Percentiles rank a stretch among this genome's conserved stretches.
Conservation (phyloP, 1,140 invertebrate genomes). For the Ceratitis capitata region DNA sequence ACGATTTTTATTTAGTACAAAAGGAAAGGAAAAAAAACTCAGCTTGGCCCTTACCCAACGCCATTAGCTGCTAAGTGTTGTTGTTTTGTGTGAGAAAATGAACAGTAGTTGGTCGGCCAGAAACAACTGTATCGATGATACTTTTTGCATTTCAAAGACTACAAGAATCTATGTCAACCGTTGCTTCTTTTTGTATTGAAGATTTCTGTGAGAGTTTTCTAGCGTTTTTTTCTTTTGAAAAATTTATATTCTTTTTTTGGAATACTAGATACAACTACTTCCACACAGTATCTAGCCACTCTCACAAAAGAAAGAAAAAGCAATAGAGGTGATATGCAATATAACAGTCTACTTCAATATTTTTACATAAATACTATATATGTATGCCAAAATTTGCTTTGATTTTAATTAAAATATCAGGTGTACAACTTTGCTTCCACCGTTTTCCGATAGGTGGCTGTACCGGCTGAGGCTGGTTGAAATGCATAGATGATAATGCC, state of each 20-base stretch:
- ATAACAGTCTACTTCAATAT: too few relatives aligned
- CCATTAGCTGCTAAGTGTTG: background rate
- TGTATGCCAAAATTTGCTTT: background rate
- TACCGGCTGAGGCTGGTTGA: too few relatives aligned
- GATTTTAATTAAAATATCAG: background rate
- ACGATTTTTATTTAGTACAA: background rate
- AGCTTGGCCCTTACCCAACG: background rate
- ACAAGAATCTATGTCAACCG: slow-evolving; percentile 46
- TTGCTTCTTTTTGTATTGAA: slow-evolving; percentile 41
- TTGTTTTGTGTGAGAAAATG: background rate
- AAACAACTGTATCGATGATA: background rate
- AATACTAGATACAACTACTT: too few relatives aligned
- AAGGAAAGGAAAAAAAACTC: background rate
- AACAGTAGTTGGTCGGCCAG: background rate
- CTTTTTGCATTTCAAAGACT: slow-evolving; percentile 1
- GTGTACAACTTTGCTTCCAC: too few relatives aligned
- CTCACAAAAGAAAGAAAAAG: background rate
- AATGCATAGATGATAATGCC: too few relatives aligned
- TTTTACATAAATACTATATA: too few relatives aligned
- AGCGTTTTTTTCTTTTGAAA: background rate
- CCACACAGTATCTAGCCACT: background rate
- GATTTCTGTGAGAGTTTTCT: background rate
- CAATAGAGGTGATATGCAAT: too few relatives aligned
- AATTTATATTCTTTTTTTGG: background rate
- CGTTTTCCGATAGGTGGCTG: too few relatives aligned